These are phyloP conservation scores for Odontocolon sp. DNA, from an alignment of 2,888 invertebrate genomes.

Conservation along the genomic window DNA sequence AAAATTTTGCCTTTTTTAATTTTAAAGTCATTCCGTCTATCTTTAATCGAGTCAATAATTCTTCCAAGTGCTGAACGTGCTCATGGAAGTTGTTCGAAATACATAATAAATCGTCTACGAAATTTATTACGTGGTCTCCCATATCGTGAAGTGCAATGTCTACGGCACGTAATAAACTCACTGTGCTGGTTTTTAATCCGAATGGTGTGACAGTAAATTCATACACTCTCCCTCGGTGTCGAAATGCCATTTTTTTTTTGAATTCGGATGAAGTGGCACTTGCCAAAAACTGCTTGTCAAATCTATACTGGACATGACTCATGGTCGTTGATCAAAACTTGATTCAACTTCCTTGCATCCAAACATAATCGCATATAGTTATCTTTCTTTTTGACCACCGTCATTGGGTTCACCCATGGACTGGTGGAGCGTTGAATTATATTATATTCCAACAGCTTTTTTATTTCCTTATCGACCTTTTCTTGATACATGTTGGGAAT, in stretches of 20 bases:
- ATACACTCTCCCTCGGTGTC: neutral
- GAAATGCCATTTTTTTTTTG: neutral
- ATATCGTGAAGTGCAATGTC: neutral
- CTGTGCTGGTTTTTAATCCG: slow-evolving; percentile 3
- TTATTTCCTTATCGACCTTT: slow-evolving; percentile 62
- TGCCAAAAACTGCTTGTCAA: slow-evolving; percentile 4
- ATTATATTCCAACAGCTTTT: slow-evolving; percentile 62
- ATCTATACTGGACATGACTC: neutral
- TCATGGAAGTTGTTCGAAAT: neutral
- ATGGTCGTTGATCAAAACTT: neutral
- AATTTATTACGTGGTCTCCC: neutral
- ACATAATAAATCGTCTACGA: neutral
- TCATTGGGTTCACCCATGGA: slow-evolving; percentile 32
- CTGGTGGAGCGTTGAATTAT: slow-evolving; percentile 65
- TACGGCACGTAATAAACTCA: neutral
- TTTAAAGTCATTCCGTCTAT: neutral
- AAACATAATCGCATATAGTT: neutral
- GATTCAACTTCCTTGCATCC: neutral
- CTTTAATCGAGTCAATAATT: neutral
- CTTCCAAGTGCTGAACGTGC: neutral
- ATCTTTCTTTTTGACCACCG: neutral
- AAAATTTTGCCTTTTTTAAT: neutral
- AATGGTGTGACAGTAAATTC: neutral
- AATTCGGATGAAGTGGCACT: neutral
- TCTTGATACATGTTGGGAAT: slow-evolving; percentile 64